Percentiles rank a stretch among this genome's conserved stretches.
phyloP scores from a whole-genome alignment of 37 sponge, comb jelly and placozoan genomes.

The Halisarca cf. caerulea region DNA sequence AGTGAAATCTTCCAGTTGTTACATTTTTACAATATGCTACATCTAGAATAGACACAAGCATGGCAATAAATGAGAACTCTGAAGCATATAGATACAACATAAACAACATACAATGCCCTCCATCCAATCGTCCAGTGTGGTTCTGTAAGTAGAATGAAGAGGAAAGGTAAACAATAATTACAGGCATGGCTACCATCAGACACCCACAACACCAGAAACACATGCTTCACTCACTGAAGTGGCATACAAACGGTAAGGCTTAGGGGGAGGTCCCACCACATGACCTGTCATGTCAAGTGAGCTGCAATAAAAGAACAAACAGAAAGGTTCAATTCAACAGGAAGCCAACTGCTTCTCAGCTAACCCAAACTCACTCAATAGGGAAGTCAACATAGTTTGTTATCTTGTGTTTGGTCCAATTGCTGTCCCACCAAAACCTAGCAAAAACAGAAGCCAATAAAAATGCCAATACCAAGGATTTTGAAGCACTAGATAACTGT shows the following conservation, averaged over 20 bases:
- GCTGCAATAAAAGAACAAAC: not conserved
- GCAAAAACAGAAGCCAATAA: not conserved
- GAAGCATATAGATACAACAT: too few species aligned
- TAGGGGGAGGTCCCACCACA: slow-evolving; percentile 56
- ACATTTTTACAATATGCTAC: slow-evolving; percentile 67
- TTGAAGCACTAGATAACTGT: too few species aligned
- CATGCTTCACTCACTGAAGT: slow-evolving; percentile 51
- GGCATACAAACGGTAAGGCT: slow-evolving; percentile 67
- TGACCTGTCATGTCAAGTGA: slow-evolving; percentile 50
- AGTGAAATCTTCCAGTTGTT: slow-evolving; percentile 52
- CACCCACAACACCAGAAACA: not conserved
- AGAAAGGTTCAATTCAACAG: not conserved
- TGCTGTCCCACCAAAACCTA: slow-evolving; percentile 53
- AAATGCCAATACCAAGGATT: not conserved
- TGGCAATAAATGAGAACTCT: too few species aligned
- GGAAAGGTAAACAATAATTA: not conserved
- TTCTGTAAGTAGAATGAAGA: too few species aligned
- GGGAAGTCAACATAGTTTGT: slow-evolving; percentile 65
- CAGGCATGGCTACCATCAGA: not conserved
- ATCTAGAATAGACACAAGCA: too few species aligned
- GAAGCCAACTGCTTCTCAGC: not conserved
- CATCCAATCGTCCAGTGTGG: slow-evolving; percentile 59
- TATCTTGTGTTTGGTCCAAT: slow-evolving; percentile 59
- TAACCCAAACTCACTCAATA: slow-evolving; percentile 32
- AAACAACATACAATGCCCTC: slow-evolving; percentile 76